Evolutionary conservation across 1,140 invertebrate species (phyloP).

Genomic region (Eriosoma lanigerum): DNA sequence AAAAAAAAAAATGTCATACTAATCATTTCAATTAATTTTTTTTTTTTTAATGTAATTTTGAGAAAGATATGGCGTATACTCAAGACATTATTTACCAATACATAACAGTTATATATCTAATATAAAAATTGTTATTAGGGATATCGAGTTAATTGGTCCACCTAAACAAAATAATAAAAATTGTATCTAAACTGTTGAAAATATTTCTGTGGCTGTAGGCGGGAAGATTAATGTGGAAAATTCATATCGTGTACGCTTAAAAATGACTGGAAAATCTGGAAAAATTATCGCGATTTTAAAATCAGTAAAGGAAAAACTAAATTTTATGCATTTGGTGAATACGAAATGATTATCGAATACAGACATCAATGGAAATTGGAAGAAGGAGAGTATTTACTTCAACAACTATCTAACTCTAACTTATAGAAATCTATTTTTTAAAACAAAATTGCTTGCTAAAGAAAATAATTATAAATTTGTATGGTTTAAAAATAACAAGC

Average conservation of each 20-base stretch:
- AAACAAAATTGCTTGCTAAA: not conserved
- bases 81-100: too few species aligned
- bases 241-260: not conserved
- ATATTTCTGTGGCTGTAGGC: not conserved
- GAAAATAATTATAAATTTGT: not conserved
- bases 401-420: not conserved
- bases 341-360: not conserved
- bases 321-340: not conserved
- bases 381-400: not conserved
- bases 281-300: not conserved
- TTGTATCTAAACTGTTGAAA: not conserved
- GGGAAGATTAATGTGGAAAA: not conserved
- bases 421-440: conserved; percentile 2
- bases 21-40: too few species aligned
- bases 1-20: too few species aligned
- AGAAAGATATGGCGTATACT: too few species aligned
- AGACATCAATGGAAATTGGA: not conserved
- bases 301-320: not conserved
- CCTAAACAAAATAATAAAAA: not conserved
- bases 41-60: too few species aligned
- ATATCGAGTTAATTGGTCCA: not conserved
- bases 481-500: not conserved
- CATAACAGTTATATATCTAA: too few species aligned
- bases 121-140: too few species aligned
- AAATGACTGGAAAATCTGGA: not conserved